phyloP scores from a whole-genome alignment of 2,797 vertebrate species.

The Arnoldichthys spilopterus region DNA sequence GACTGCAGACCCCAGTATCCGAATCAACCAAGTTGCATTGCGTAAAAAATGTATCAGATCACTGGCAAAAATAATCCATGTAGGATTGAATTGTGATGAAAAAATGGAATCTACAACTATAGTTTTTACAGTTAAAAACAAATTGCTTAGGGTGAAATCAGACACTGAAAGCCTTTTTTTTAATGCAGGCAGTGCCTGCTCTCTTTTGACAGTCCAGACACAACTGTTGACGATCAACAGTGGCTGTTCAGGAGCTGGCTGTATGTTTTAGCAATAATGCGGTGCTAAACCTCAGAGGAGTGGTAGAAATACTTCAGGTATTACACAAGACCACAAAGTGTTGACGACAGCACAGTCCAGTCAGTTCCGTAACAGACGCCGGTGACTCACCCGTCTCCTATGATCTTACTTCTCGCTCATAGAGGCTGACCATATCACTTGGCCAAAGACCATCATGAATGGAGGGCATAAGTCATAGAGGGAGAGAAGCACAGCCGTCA shows the following conservation, averaged over 20 bases:
- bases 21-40: too few species aligned
- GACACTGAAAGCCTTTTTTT: not conserved
- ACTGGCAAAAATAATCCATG: too few species aligned
- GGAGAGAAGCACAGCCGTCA: slow-evolving; percentile 40
- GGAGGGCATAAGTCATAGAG: slow-evolving; percentile 47
- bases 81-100: too few species aligned
- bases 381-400: slow-evolving; percentile 76
- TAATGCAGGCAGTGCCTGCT: not conserved
- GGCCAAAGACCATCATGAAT: slow-evolving; percentile 63
- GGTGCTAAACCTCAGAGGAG: slow-evolving; percentile 65
- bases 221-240: not conserved
- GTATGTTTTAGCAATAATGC: slow-evolving; percentile 47
- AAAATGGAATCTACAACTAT: too few species aligned
- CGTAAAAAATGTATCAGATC: too few species aligned
- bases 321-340: slow-evolving; percentile 62
- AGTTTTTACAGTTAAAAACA: not conserved
- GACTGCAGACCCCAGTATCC: too few species aligned
- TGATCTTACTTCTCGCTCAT: slow-evolving; percentile 72
- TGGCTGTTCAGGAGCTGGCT: slow-evolving; percentile 32
- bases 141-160: not conserved
- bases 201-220: not conserved
- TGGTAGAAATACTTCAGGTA: slow-evolving; percentile 69
- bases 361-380: slow-evolving; percentile 76
- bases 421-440: slow-evolving; percentile 68
- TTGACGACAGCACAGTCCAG: slow-evolving; percentile 59